Base-by-base conservation (phyloP, 1,140 invertebrate genomes). In the Apis cerana region DNA sequence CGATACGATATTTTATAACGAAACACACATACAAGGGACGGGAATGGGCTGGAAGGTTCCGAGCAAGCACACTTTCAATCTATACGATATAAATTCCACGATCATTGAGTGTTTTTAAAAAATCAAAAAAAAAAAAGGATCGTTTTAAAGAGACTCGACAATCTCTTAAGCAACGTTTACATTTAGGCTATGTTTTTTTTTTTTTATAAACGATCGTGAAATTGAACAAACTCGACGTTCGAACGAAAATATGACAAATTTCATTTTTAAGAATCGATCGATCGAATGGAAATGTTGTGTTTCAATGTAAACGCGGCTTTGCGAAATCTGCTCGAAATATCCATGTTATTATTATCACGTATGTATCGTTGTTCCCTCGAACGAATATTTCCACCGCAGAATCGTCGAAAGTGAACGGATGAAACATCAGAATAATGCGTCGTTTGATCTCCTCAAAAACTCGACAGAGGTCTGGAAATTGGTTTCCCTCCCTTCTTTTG, bases 21-120 rank as follows among this genome's bases (percentile, higher is more conserved):
- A 88, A 75, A 81, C 64, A 64, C 80, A 54, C 70, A 19, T 21
- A 33, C 23, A 70, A 54, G 43, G 64, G 70, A 84, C 82, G 78
- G 65, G 76, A 83, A 61, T 82, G 48, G 61, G 43, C 67, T 77
- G 19, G 43, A 82, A 71, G 56, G 54, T 68, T 68, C 75, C 77
- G 69, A 83, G 74, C 52, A 84, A 77, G 72, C 71, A 23, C 64
- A 61, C 52, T 76, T 52, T 77, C 33, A 75, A 72, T 74, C 48
- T 27, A 52, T 33, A 70, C 70, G 56, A 27, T 52, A 54, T 52
- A 54, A 80, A 67, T 21, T 76, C 75, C 54, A 21, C 33, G 61
- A 82, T 23, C 52, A 58, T 59, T n/a, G 27, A 64, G 48, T 50
- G 54, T 43, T 50, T 48, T 27, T 15, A 33, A 23, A 43, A 62